Conservation (phyloP, 2,113 vertebrate species). For the Ginglymostoma cirratum region DNA sequence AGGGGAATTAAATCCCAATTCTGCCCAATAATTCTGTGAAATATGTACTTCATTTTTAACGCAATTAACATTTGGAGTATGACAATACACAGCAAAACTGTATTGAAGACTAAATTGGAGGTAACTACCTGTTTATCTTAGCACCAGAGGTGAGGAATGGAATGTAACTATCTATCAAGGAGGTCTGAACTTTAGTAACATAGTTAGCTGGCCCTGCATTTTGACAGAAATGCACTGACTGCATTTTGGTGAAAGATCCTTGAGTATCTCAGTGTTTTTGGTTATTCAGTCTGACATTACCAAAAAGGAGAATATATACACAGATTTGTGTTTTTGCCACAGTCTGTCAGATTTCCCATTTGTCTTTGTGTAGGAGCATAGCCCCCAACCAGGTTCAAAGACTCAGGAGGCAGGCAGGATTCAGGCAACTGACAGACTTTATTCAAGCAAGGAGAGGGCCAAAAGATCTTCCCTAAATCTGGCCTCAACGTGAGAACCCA, state of each 20-base stretch:
- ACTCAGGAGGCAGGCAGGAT: too few relatives aligned
- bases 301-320: background rate
- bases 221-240: background rate
- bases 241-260: too few relatives aligned
- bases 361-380: too few relatives aligned
- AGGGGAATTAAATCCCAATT: background rate
- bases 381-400: too few relatives aligned
- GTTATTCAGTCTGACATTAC: background rate
- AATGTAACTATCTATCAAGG: background rate
- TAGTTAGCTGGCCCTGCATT: background rate
- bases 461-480: too few relatives aligned
- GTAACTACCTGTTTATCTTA: background rate
- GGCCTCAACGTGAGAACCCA: too few relatives aligned
- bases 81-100: background rate
- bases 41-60: background rate
- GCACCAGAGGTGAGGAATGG: background rate
- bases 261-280: background rate
- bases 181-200: background rate
- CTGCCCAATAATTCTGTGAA: background rate
- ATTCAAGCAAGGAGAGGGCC: too few relatives aligned
- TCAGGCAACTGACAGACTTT: too few relatives aligned
- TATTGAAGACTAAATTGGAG: background rate
- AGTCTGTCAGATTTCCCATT: background rate
- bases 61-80: background rate
- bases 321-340: background rate